phyloP scores from a whole-genome alignment of 2,113 vertebrate species.

The Coturnix japonica region DNA sequence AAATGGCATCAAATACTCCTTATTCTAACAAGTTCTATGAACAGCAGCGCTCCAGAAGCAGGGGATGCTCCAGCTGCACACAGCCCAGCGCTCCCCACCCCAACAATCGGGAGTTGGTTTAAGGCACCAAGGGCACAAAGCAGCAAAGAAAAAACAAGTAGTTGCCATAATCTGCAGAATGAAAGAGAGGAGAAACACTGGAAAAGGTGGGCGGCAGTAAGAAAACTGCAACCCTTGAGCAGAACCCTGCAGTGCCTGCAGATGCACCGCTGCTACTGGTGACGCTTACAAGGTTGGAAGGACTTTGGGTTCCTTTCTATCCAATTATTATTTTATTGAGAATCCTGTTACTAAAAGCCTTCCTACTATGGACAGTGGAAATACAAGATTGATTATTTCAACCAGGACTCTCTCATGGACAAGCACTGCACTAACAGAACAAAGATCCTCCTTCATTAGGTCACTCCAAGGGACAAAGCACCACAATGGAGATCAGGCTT shows the following conservation, averaged over 20 bases:
- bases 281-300: background rate
- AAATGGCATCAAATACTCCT: background rate
- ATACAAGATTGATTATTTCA: background rate
- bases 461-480: background rate
- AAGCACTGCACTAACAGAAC: background rate
- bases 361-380: background rate
- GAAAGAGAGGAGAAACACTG: background rate
- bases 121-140: background rate
- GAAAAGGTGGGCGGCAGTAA: background rate
- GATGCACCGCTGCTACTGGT: background rate
- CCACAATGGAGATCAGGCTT: slow-evolving; percentile 1
- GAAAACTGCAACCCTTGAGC: accelerated
- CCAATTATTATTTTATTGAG: background rate
- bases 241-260: background rate
- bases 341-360: background rate
- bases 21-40: background rate
- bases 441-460: slow-evolving; percentile 8
- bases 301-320: background rate
- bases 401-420: background rate
- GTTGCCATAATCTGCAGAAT: background rate
- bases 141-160: background rate
- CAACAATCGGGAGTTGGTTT: background rate
- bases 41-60: background rate
- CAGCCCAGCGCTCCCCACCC: background rate
- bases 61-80: background rate